These are phyloP conservation scores for Eriocheir sinensis DNA, from an alignment of 1,140 invertebrate genomes.

Conservation along the genomic window DNA sequence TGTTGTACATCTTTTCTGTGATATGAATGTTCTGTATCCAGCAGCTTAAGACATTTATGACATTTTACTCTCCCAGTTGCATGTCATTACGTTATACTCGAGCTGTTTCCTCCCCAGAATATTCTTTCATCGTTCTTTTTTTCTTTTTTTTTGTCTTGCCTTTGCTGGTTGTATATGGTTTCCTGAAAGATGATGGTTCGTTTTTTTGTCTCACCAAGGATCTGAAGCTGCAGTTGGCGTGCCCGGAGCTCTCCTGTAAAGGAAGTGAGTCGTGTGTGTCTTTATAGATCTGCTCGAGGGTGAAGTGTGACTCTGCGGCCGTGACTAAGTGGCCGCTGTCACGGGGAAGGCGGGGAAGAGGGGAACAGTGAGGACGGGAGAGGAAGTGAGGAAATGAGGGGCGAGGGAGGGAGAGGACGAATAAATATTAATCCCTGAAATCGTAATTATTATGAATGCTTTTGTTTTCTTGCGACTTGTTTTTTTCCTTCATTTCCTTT, in stretches of 20 bases:
- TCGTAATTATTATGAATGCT: background rate
- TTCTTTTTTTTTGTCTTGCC: background rate
- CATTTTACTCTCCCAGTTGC: too few relatives aligned
- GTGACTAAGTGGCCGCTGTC: background rate
- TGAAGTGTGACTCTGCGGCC: background rate
- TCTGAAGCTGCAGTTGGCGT: too few relatives aligned
- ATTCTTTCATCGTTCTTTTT: background rate
- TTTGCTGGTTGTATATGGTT: conserved; percentile 1
- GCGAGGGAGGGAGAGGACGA: background rate
- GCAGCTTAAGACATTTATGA: too few relatives aligned
- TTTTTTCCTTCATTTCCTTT: background rate
- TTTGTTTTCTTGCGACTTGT: too few relatives aligned
- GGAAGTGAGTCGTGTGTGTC: background rate
- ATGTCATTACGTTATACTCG: too few relatives aligned
- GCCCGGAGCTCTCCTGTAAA: background rate
- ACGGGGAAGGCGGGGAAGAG: background rate
- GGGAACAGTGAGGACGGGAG: background rate
- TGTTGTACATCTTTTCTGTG: too few relatives aligned
- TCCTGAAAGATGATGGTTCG: background rate
- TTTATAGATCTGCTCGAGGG: background rate
- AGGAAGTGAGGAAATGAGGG: background rate
- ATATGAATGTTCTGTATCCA: too few relatives aligned
- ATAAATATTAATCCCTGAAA: background rate
- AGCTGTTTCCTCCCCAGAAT: too few relatives aligned
- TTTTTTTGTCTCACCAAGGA: background rate